A percentile compares a stretch with the other conserved stretches of the same genome.
Conservation (phyloP, 2,113 vertebrate species). For the Psittacara wagleri region DNA sequence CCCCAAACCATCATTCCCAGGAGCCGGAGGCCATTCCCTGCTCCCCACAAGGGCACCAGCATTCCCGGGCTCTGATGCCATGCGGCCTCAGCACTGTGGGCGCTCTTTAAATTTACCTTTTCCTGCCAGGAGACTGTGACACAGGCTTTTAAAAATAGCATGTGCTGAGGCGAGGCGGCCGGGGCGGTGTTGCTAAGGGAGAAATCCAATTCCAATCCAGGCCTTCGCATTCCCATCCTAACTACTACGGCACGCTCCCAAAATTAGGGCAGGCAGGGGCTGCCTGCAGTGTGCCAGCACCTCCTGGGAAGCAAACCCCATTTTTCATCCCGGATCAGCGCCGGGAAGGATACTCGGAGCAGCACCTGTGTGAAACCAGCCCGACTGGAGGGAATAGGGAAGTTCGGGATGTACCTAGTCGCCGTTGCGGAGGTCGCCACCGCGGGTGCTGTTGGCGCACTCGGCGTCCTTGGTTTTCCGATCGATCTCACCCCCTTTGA, state of each 20-base stretch:
- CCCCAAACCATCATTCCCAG: not conserved
- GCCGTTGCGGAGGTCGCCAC: slow-evolving; percentile 75
- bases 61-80: not conserved
- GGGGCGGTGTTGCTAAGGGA: slow-evolving; percentile 64
- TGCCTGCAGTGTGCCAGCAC: not conserved
- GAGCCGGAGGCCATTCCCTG: rapidly evolving
- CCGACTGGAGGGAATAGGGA: rapidly evolving
- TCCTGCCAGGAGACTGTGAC: slow-evolving; percentile 67
- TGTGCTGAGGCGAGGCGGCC: slow-evolving; percentile 53
- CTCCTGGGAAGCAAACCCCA: not conserved
- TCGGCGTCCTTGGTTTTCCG: slow-evolving; percentile 85
- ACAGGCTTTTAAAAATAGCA: slow-evolving; percentile 66
- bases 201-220: slow-evolving; percentile 49
- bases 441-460: slow-evolving; percentile 85
- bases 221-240: slow-evolving; percentile 32
- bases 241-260: slow-evolving; percentile 38
- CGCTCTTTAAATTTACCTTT: slow-evolving; percentile 55
- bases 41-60: not conserved
- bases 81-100: slow-evolving; percentile 2
- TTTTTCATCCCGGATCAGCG: not conserved
- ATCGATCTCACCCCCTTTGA: slow-evolving; percentile 86
- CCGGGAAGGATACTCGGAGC: not conserved
- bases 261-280: slow-evolving; percentile 51
- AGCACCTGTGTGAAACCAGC: not conserved
- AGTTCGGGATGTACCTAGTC: slow-evolving; percentile 61